Base-by-base conservation (phyloP, 2,888 invertebrate species). In the Cataglyphis albicans region DNA sequence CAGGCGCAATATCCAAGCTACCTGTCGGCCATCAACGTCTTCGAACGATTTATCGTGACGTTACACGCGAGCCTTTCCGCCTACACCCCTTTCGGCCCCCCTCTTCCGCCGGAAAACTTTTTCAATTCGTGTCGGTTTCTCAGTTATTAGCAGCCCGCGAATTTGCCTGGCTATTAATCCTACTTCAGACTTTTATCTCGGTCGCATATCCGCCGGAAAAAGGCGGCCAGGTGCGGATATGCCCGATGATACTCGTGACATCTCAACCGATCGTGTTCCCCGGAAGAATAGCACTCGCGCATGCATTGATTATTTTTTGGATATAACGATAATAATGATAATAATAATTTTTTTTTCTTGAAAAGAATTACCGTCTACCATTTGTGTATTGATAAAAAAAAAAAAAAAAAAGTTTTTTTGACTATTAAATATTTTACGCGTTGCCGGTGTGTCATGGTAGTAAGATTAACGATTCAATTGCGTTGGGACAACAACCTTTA, bases 1-100 rank as follows among this genome's bases (percentile, higher is more conserved):
- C 44, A 85, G 83, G 85, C 82, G 83, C 89, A 87, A 88, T 88
- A 87, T 86, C 87, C 88, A 82, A 81, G 85, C 89, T 72, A 68
- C 76, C 87, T 90, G 84, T 82, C 85, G 55, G 87, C 88, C 86
- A 89, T 89, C 89, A 89, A 89, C 87, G 89, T 89, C 89, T 90
- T 88, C 81, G 72, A 70, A 68, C 84, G 88, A 89, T 89, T 89
- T 89, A 89, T 89, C 90, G 89, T 81, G 86, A 90, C 85, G 88
- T 83, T 72, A 84, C 89, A 89, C 90, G 89, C 88, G 76, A 89
- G 61, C 86, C 84, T 35, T 73, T 70, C 78, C 85, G 82, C 78
- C 61, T 73, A 75, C 87, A 72, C 81, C 82, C 52, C 83, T 65
- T 57, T 80, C 63, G 78, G 7, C n/a, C 52, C 81, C 84, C 87